Base-by-base conservation (phyloP, 2,888 invertebrate genomes). In the Lepidocyrtinus sp. region DNA sequence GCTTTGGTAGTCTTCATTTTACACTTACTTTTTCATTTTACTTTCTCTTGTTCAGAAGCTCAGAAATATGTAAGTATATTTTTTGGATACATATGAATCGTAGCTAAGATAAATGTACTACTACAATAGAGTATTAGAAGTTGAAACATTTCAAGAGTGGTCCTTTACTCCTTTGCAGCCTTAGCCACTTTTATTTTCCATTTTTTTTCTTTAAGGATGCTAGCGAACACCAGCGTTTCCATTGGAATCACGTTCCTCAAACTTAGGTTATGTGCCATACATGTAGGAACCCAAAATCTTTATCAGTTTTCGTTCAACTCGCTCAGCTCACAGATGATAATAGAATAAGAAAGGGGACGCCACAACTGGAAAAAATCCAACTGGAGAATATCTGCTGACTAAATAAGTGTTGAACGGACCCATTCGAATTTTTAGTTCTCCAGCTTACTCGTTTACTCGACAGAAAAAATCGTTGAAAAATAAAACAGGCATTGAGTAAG, bases 321-420 rank as follows among this genome's bases (percentile, higher is more conserved):
- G 50, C 17, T 50, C 17, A n/a, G 50, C 17, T 50, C 50, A 50
- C 50, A 50, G 50, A 50, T 50, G 50, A 50, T 50, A 50, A 50
- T 50, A 12, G 2, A 50, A 50, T 50, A 50, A 50, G 50, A 50
- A 50, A 36, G 36, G 50, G 15, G 50, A 50, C 17, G 50, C 50
- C 50, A 50, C 50, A 50, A 50, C n/a, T 17, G 50, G 50, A 50
- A 50, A 50, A 50, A 50, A 50, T n/a, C 5, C n/a, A 50, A 50
- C 50, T 2, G 12, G 17, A 50, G 17, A 50, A 50, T 7, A 50
- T 7, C 50, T 12, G 36, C 5, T 50, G n/a, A 17, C 15, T 50
- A 50, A 50, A 50, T 50, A 50, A 50, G 5, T 50, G 17, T 50
- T 2, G 50, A 12, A 50, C n/a, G n/a, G n/a, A n/a, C n/a, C 5